phyloP scores from a whole-genome alignment of 2,113 vertebrate genomes.

The Nerophis ophidion region DNA sequence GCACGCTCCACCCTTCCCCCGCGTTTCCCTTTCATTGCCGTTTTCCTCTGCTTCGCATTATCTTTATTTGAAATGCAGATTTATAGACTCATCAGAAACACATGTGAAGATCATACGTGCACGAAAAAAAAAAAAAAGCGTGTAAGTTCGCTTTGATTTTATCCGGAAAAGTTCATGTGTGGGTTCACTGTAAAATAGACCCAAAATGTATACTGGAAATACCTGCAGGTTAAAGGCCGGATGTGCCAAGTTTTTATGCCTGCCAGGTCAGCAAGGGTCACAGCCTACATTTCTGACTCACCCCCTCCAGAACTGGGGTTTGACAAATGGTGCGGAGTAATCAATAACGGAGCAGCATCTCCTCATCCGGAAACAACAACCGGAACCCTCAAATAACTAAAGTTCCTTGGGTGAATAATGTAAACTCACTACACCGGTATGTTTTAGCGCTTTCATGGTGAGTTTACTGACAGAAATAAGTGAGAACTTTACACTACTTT shows the following conservation, averaged over 20 bases:
- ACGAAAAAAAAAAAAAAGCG: constrained; percentile 5
- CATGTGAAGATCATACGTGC: constrained; percentile 32
- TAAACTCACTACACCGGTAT: too few species aligned
- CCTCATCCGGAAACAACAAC: too few species aligned
- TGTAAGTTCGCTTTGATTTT: constrained; percentile 51
- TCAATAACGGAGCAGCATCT: too few species aligned
- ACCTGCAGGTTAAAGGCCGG: constrained; percentile 44
- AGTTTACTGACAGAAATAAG: too few species aligned
- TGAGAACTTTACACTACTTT: too few species aligned
- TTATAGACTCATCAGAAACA: constrained; percentile 71
- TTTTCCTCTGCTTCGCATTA: constrained; percentile 65
- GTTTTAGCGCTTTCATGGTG: too few species aligned
- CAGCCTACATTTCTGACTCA: constrained; percentile 48
- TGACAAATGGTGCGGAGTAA: too few species aligned
- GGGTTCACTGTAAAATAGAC: constrained; percentile 57
- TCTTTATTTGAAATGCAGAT: constrained; percentile 73
- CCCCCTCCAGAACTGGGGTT: constrained; percentile 35
- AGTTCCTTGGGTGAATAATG: too few species aligned
- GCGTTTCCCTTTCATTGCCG: constrained; percentile 49
- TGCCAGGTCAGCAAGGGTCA: constrained; percentile 54
- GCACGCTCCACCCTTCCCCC: constrained; percentile 26
- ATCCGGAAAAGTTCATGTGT: constrained; percentile 54
- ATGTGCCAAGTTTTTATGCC: constrained; percentile 57
- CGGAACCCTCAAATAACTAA: too few species aligned
- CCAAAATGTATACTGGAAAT: constrained; percentile 66